A percentile compares a stretch with the other conserved stretches of the same genome.
Conservation (phyloP, 2,113 vertebrate species). For the Boleophthalmus pectinirostris region DNA sequence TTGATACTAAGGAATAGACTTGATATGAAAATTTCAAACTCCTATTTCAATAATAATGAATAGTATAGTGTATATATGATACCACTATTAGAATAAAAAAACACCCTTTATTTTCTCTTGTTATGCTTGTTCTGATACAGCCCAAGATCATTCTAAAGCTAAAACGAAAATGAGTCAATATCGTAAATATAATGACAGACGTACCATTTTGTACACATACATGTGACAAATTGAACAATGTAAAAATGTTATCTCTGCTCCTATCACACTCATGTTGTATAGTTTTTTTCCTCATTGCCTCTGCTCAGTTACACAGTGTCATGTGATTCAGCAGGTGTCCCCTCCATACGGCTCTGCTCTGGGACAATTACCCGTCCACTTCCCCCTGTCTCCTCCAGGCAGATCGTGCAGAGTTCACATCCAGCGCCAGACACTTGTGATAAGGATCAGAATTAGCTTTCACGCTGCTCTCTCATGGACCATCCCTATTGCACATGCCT, state of each 20-base stretch:
- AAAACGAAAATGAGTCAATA: too few relatives aligned
- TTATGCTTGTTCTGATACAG: too few relatives aligned
- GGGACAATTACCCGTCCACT: conserved; percentile 65
- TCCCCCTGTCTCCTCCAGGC: conserved; percentile 64
- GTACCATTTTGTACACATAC: background rate
- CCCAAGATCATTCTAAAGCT: too few relatives aligned
- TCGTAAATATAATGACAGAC: too few relatives aligned
- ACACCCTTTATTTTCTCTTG: too few relatives aligned
- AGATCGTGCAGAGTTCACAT: conserved; percentile 58
- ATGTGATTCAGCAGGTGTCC: conserved; percentile 51
- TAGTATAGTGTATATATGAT: too few relatives aligned
- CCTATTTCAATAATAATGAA: too few relatives aligned
- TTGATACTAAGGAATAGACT: too few relatives aligned
- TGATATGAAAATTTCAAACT: too few relatives aligned
- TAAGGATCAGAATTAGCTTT: conserved; percentile 78
- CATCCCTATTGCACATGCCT: conserved; percentile 67
- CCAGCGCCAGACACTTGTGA: conserved; percentile 66
- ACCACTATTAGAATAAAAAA: too few relatives aligned
- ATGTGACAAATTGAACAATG: background rate
- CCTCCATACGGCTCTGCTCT: conserved; percentile 62
- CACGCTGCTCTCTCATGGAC: conserved; percentile 65
- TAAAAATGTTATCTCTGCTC: background rate
- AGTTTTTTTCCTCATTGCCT: background rate
- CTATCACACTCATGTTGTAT: background rate
- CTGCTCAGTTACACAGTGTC: background rate